phyloP scores from a whole-genome alignment of 2,797 vertebrate genomes.

The Hydrocynus forskahlii region DNA sequence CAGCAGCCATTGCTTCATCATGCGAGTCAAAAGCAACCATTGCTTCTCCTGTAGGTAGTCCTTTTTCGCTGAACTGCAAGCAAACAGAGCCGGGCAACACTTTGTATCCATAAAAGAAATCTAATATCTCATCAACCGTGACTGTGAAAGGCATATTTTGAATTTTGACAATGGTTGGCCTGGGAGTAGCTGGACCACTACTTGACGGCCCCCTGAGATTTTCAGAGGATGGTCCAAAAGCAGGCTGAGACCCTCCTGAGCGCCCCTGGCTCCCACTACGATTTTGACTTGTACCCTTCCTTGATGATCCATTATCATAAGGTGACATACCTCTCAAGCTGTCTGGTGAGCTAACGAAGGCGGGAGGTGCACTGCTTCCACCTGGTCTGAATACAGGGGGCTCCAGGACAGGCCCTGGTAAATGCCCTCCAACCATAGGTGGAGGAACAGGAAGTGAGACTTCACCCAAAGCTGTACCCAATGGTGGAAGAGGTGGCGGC shows the following conservation, averaged over 20 bases:
- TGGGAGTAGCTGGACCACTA: constrained; percentile 84
- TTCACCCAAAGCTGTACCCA: constrained; percentile 87
- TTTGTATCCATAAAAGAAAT: constrained; percentile 99
- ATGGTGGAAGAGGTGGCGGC: constrained; percentile 89
- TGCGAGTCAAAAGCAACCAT: constrained; percentile 99
- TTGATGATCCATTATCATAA: constrained; percentile 81
- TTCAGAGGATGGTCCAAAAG: constrained; percentile 85
- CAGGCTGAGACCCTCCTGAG: constrained; percentile 72
- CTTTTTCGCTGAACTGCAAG: constrained; percentile 96
- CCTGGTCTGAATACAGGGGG: constrained; percentile 88
- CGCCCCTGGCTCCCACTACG: constrained; percentile 74
- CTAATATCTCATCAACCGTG: constrained; percentile 96
- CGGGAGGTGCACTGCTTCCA: constrained; percentile 79
- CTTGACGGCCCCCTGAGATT: constrained; percentile 82
- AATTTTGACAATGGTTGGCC: constrained; percentile 95
- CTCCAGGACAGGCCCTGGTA: constrained; percentile 87
- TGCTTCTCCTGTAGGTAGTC: constrained; percentile 96
- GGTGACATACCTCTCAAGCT: constrained; percentile 80
- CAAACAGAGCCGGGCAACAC: constrained; percentile 96
- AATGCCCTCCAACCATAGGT: constrained; percentile 82
- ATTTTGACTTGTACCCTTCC: constrained; percentile 80
- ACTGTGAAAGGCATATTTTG: constrained; percentile 99
- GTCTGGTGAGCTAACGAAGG: constrained; percentile 80
- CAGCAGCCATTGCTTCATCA: constrained; percentile 94
- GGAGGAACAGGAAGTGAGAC: constrained; percentile 81